Evolutionary conservation across 2,797 vertebrate genomes (phyloP).

Genomic region (Pipistrellus nathusii): DNA sequence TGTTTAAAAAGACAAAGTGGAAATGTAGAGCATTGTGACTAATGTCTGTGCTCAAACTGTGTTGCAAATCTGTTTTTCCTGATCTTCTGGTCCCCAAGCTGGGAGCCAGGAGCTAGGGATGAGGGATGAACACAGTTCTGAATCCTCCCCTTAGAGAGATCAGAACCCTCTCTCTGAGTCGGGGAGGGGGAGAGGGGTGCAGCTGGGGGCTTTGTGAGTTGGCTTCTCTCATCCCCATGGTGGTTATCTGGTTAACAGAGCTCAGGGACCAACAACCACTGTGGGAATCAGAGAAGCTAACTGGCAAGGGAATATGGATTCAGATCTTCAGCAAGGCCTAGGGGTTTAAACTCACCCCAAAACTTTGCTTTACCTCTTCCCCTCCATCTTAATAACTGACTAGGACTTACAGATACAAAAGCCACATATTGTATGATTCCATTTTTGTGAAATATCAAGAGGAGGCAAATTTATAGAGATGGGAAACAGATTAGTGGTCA

Average conservation of each 20-base stretch:
- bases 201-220: not conserved
- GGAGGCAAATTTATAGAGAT: not conserved
- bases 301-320: not conserved
- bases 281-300: not conserved
- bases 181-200: not conserved
- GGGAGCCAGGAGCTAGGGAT: not conserved
- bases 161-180: not conserved
- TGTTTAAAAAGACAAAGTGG: not conserved
- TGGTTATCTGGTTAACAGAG: not conserved
- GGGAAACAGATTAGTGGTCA: not conserved
- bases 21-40: not conserved
- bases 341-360: not conserved
- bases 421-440: not conserved
- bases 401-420: not conserved
- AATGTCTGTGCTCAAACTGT: not conserved
- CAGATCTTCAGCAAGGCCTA: not conserved
- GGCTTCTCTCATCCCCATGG: not conserved
- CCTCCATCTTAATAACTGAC: not conserved
- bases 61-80: not conserved
- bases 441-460: not conserved
- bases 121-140: not conserved
- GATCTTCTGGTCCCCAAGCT: not conserved
- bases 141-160: not conserved
- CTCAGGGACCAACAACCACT: not conserved
- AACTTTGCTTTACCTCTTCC: too few species aligned